These are phyloP conservation scores for Corythornis leucogaster DNA, from an alignment of 2,797 vertebrate species.

Conservation along the genomic window DNA sequence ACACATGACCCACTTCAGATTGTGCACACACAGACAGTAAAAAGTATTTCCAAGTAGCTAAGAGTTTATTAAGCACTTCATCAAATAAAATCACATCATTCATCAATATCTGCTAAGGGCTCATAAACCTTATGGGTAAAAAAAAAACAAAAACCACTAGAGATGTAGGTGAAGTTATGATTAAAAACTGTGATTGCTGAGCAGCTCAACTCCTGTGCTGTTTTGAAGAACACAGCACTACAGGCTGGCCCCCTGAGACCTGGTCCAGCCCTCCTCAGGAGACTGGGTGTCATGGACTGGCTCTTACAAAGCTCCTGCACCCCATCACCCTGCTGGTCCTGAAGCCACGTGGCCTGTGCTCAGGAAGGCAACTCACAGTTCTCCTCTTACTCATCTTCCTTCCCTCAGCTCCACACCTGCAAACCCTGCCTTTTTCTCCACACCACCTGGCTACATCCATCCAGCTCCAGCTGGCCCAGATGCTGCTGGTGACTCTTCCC, in stretches of 20 bases:
- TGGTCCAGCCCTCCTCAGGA: accelerated
- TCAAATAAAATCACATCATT: background rate
- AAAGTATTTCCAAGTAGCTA: background rate
- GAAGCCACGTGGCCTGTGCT: background rate
- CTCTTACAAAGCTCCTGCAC: background rate
- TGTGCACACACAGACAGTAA: background rate
- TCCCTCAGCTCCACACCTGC: background rate
- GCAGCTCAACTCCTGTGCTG: background rate
- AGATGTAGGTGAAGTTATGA: background rate
- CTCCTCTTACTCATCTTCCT: background rate
- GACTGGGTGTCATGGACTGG: accelerated
- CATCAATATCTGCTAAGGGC: background rate
- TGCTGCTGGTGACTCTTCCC: background rate
- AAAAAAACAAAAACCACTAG: accelerated
- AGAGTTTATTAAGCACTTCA: background rate
- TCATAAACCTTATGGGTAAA: background rate
- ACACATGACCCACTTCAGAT: background rate
- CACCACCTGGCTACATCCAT: too few species aligned
- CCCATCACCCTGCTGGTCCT: background rate
- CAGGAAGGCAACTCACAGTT: background rate
- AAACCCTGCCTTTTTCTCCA: background rate
- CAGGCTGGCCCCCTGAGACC: background rate
- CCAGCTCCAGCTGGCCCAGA: background rate
- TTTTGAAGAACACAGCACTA: background rate
- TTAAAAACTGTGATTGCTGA: background rate